phyloP scores from a whole-genome alignment of 35 echinoderm and acorn worm species.

The Chiridota heheva region DNA sequence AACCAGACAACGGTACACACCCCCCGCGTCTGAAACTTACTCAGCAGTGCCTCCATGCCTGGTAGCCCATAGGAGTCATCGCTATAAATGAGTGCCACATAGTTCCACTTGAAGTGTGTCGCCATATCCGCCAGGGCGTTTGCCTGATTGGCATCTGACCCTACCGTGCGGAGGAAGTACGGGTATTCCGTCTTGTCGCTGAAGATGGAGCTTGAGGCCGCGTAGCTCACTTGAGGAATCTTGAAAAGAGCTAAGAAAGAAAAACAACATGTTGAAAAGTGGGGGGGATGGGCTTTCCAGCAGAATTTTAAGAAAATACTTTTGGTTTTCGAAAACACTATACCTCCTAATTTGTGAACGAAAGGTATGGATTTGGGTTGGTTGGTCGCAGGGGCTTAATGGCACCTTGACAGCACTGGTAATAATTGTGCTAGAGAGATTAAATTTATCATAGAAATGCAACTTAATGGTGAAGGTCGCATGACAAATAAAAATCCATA shows the following conservation, averaged over 20 bases:
- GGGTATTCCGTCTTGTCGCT: conserved; percentile 80
- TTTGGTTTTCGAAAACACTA: neutral
- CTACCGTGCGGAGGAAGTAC: conserved; percentile 80
- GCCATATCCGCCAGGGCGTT: conserved; percentile 71
- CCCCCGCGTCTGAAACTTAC: conserved; percentile 44
- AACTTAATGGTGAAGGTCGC: too few species aligned
- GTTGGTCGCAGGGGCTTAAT: neutral
- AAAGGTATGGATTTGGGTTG: neutral
- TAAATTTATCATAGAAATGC: too few species aligned
- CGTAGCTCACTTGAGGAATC: conserved; percentile 94
- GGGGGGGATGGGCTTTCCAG: neutral
- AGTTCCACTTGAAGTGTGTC: conserved; percentile 72
- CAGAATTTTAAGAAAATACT: neutral
- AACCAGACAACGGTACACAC: conserved; percentile 45
- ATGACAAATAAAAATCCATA: too few species aligned
- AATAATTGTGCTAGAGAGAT: neutral
- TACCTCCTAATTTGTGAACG: neutral
- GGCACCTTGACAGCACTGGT: neutral
- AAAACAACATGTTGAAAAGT: neutral
- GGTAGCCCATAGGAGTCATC: conserved; percentile 79
- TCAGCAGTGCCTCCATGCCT: conserved; percentile 56
- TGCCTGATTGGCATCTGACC: conserved; percentile 81
- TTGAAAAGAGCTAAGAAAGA: conserved; percentile 73
- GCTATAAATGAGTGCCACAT: conserved; percentile 71
- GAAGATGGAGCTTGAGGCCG: conserved; percentile 61